Conservation (phyloP, 2,888 invertebrate species). For the Mactromeris polynyma region DNA sequence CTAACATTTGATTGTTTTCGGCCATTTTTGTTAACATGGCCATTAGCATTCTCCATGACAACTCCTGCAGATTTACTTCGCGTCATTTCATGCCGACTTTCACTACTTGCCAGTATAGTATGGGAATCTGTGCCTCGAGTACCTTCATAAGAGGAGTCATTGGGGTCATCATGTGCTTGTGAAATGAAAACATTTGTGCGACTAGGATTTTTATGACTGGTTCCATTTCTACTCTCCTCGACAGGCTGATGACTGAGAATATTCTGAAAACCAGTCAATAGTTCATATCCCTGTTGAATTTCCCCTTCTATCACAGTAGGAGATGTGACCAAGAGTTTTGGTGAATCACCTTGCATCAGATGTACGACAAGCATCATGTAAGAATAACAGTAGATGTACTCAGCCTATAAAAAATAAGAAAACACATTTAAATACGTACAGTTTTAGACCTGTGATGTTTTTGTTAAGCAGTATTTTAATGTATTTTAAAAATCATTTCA, state of each 20-base stretch:
- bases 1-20: slow-evolving; percentile 21
- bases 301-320: slow-evolving; percentile 75
- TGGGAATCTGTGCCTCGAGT: slow-evolving; percentile 24
- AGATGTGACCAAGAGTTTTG: slow-evolving; percentile 78
- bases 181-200: slow-evolving; percentile 35
- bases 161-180: slow-evolving; percentile 30
- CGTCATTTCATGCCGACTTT: slow-evolving; percentile 17
- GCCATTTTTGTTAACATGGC: slow-evolving; percentile 41
- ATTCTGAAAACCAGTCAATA: slow-evolving; percentile 71
- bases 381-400: slow-evolving; percentile 86
- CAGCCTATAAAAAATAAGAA: slow-evolving; percentile 78
- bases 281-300: slow-evolving; percentile 73
- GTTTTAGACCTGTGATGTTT: too few relatives aligned
- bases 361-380: slow-evolving; percentile 81
- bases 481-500: too few relatives aligned
- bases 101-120: slow-evolving; percentile 7
- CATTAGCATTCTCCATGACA: slow-evolving; percentile 30
- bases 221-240: slow-evolving; percentile 36
- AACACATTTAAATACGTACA: background rate
- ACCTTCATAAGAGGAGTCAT: slow-evolving; percentile 42
- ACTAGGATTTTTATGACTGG: slow-evolving; percentile 42
- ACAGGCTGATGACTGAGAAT: slow-evolving; percentile 49
- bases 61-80: slow-evolving; percentile 44
- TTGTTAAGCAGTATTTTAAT: too few relatives aligned
- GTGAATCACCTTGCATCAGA: slow-evolving; percentile 76